Conservation (phyloP, 2,797 vertebrate genomes). For the Naso thynnoides region DNA sequence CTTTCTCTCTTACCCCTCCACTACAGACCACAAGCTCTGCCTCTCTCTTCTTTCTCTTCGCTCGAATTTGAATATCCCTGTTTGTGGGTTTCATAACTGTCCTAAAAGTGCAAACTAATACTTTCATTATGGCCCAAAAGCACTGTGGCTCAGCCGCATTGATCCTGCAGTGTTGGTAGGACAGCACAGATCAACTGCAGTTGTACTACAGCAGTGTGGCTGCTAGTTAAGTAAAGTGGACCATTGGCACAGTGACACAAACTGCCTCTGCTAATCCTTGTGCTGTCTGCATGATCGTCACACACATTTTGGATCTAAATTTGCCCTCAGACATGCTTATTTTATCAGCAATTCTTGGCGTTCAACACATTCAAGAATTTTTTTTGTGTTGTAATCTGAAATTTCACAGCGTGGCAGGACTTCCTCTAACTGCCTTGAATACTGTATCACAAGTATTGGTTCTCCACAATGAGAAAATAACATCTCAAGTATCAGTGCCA, state of each 20-base stretch:
- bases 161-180: constrained; percentile 10
- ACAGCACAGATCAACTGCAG: constrained; percentile 20
- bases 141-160: background rate
- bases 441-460: constrained; percentile 18
- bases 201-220: constrained; percentile 21
- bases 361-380: constrained; percentile 8
- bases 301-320: constrained; percentile 42
- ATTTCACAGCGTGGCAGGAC: background rate
- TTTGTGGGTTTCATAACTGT: constrained; percentile 32
- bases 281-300: constrained; percentile 27
- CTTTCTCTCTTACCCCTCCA: constrained; percentile 1
- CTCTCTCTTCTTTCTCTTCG: background rate
- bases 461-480: constrained; percentile 40
- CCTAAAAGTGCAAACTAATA: constrained; percentile 26
- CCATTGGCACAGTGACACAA: constrained; percentile 47
- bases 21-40: constrained; percentile 6
- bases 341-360: constrained; percentile 19
- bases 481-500: constrained; percentile 29
- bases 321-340: constrained; percentile 19
- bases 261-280: constrained; percentile 45
- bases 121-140: background rate
- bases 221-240: constrained; percentile 53
- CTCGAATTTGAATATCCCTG: background rate
- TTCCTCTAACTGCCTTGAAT: constrained; percentile 4
- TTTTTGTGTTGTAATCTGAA: constrained; percentile 10